Base-by-base conservation (phyloP, 2,888 invertebrate genomes). In the Rhodophaea formosa region DNA sequence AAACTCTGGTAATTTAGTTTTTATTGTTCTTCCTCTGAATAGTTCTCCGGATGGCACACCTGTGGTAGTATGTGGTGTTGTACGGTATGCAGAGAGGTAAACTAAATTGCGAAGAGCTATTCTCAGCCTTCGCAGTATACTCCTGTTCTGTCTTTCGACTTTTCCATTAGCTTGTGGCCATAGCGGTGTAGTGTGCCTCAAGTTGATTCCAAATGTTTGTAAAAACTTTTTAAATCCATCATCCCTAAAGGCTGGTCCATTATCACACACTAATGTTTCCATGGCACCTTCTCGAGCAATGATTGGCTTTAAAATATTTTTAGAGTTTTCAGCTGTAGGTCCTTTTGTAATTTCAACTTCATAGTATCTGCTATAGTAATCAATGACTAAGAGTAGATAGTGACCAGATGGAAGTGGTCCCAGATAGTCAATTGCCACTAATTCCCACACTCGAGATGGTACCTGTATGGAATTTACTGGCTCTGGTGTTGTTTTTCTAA, bases 291-390 rank as follows among this genome's bases (percentile, higher is more conserved):
- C 42, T 42, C 42, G 12, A n/a, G n/a, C 12, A 42, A 42, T 42
- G 6, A 42, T 42, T 30, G 12, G 2, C 30, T 29, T 32, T 32
- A 49, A 30, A 7, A 32, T 32, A 7, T 15, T 42, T n/a, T n/a
- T 42, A 3, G 42, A n/a, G 6, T 10, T 42, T 42, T 42, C 42
- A n/a, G 42, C 42, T 42, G 42, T 3, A n/a, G 12, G 14, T n/a
- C n/a, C n/a, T n/a, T 42, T 42, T n/a, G n/a, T 10, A 3, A 42
- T 42, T n/a, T n/a, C 42, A 1, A 42, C 42, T n/a, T 42, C 42
- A 42, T n/a, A 42, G n/a, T n/a, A 42, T 42, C 42, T 29, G 42
- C 42, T 42, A n/a, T 42, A 42, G n/a, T 42, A 42, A n/a, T 42
- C 42, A 6, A 42, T n/a, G n/a, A 42, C 42, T n/a, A 42, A 6